Conservation (phyloP, 2,888 invertebrate species). For the Anorthoa munda region DNA sequence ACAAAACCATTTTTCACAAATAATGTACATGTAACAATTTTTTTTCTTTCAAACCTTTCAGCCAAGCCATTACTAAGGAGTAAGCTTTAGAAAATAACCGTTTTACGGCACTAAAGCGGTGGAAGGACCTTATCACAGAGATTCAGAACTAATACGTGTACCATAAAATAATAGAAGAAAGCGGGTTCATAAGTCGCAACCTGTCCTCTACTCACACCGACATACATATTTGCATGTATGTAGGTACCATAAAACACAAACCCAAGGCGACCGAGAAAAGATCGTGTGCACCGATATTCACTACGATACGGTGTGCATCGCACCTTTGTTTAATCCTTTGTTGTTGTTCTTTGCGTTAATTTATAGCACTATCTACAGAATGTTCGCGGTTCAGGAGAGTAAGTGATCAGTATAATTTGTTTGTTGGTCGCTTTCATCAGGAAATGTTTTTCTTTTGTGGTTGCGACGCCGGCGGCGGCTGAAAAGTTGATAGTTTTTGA, state of each 20-base stretch:
- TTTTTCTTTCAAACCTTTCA: too few species aligned
- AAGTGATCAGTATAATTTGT: constrained; percentile 51
- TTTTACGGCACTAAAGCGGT: too few species aligned
- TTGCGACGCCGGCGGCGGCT: not conserved
- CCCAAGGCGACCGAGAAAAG: constrained; percentile 49
- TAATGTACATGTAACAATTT: too few species aligned
- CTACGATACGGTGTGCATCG: constrained; percentile 65
- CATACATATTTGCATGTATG: not conserved
- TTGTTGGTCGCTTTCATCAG: constrained; percentile 31
- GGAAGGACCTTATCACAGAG: too few species aligned
- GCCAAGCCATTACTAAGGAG: too few species aligned
- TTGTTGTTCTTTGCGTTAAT: constrained; percentile 74
- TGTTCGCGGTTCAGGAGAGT: constrained; percentile 32
- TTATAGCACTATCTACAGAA: constrained; percentile 67
- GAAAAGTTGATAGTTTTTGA: too few species aligned
- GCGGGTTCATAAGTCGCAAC: too few species aligned
- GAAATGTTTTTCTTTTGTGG: constrained; percentile 27
- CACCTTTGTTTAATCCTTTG: constrained; percentile 71
- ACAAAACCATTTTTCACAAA: too few species aligned
- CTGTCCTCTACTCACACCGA: constrained; percentile 23
- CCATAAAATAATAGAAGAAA: too few species aligned
- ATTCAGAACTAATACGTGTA: too few species aligned
- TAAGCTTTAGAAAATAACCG: too few species aligned
- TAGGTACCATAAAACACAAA: constrained; percentile 21
- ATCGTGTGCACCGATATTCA: constrained; percentile 56